These are phyloP conservation scores for Torymus texanus DNA, from an alignment of 2,888 invertebrate species.

Conservation along the genomic window DNA sequence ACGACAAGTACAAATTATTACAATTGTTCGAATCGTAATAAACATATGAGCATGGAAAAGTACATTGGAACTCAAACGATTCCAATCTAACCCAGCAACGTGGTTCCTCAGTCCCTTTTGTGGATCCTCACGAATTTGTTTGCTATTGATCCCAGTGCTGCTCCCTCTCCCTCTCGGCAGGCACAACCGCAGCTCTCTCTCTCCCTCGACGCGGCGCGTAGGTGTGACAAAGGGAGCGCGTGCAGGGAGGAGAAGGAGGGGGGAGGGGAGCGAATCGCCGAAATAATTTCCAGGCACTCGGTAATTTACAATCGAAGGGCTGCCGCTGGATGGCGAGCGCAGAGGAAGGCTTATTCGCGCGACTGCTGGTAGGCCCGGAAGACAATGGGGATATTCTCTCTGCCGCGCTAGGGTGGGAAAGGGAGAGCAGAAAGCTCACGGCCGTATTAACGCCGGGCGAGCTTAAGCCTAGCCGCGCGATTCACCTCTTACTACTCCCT, in stretches of 20 bases:
- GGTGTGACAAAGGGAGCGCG: slow-evolving; percentile 49
- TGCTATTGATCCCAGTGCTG: slow-evolving; percentile 57
- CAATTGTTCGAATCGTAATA: not conserved
- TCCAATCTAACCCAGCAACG: not conserved
- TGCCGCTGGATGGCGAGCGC: slow-evolving; percentile 46
- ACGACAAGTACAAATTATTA: too few species aligned
- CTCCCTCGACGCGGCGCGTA: slow-evolving; percentile 37
- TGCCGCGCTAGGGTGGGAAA: not conserved
- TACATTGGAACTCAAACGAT: not conserved
- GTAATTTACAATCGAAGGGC: slow-evolving; percentile 63
- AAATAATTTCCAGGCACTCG: slow-evolving; percentile 65
- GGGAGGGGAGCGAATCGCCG: slow-evolving; percentile 60
- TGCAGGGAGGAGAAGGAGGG: slow-evolving; percentile 56
- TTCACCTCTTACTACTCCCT: not conserved
- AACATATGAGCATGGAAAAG: slow-evolving; percentile 6
- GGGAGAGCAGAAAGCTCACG: slow-evolving; percentile 26
- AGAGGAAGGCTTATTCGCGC: slow-evolving; percentile 46
- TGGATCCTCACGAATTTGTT: slow-evolving; percentile 57
- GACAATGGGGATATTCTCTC: slow-evolving; percentile 12
- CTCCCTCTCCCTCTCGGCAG: not conserved
- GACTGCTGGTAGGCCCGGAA: too few species aligned
- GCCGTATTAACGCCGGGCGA: slow-evolving; percentile 41
- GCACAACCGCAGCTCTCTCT: slow-evolving; percentile 19
- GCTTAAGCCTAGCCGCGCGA: slow-evolving; percentile 30
- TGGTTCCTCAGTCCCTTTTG: not conserved